A percentile compares a stretch with the other conserved stretches of the same genome.
phyloP scores from a whole-genome alignment of 2,113 vertebrate genomes.

The Coturnix japonica region DNA sequence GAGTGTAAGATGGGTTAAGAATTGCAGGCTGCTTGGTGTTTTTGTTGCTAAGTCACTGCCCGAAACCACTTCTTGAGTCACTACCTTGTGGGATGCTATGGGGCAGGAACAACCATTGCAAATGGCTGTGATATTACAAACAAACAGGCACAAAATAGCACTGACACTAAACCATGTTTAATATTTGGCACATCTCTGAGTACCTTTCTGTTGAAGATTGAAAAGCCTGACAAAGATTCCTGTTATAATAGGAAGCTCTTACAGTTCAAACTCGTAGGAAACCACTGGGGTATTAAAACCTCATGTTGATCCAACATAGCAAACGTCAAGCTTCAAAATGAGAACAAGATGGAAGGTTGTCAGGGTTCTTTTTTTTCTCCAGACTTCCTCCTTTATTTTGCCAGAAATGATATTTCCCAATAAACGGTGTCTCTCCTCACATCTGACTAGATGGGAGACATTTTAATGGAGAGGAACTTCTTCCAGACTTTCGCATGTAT shows the following conservation, averaged over 20 bases:
- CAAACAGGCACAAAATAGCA: background rate
- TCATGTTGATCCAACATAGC: background rate
- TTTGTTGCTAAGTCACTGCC: background rate
- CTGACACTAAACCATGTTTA: background rate
- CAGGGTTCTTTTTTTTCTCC: background rate
- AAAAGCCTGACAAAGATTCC: conserved; percentile 19
- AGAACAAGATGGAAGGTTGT: background rate
- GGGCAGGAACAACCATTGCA: background rate
- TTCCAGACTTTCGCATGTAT: background rate
- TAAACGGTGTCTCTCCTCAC: background rate
- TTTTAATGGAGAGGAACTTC: background rate
- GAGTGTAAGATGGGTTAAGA: background rate
- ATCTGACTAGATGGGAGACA: background rate
- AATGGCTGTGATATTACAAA: background rate
- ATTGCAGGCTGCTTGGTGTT: background rate
- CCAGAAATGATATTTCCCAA: background rate
- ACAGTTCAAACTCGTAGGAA: conserved; percentile 2
- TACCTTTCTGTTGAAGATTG: background rate
- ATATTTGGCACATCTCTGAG: background rate
- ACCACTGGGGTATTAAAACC: background rate
- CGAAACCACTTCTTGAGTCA: background rate
- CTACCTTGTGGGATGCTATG: background rate
- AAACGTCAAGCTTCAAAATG: conserved; percentile 28
- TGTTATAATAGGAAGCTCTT: conserved; percentile 4
- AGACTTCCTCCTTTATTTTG: conserved; percentile 20